phyloP scores from a whole-genome alignment of 2,888 invertebrate genomes.

The Patella pellucida region DNA sequence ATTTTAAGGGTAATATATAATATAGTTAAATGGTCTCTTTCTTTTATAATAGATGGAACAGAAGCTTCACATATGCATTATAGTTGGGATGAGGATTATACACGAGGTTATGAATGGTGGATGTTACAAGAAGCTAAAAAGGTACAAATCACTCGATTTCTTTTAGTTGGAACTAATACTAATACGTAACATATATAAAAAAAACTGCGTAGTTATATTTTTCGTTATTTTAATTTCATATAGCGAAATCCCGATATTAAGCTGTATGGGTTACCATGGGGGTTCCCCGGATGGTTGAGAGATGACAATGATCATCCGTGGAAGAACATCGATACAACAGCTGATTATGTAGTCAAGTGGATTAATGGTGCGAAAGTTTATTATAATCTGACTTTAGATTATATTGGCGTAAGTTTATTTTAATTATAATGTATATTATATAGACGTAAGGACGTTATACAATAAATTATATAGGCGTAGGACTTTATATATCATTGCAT shows the following conservation, averaged over 20 bases:
- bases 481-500: background rate
- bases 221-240: constrained; percentile 23
- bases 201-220: too few species aligned
- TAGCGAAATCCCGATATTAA: constrained; percentile 70
- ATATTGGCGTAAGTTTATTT: constrained; percentile 60
- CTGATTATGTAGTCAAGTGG: constrained; percentile 67
- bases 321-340: constrained; percentile 42
- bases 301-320: constrained; percentile 59
- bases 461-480: background rate
- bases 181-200: too few species aligned
- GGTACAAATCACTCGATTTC: constrained; percentile 33
- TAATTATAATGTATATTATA: constrained; percentile 16
- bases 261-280: constrained; percentile 71
- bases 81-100: constrained; percentile 65
- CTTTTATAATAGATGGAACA: constrained; percentile 58
- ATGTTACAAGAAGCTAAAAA: constrained; percentile 69
- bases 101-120: constrained; percentile 71
- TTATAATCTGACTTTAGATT: constrained; percentile 66
- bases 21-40: too few species aligned
- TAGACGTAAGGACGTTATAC: background rate
- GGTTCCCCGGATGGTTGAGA: constrained; percentile 71
- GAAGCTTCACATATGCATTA: constrained; percentile 71
- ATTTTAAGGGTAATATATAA: too few species aligned
- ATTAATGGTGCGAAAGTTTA: constrained; percentile 61
- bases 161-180: too few species aligned